phyloP scores from a whole-genome alignment of 1,140 invertebrate species.

The Halictus rubicundus region DNA sequence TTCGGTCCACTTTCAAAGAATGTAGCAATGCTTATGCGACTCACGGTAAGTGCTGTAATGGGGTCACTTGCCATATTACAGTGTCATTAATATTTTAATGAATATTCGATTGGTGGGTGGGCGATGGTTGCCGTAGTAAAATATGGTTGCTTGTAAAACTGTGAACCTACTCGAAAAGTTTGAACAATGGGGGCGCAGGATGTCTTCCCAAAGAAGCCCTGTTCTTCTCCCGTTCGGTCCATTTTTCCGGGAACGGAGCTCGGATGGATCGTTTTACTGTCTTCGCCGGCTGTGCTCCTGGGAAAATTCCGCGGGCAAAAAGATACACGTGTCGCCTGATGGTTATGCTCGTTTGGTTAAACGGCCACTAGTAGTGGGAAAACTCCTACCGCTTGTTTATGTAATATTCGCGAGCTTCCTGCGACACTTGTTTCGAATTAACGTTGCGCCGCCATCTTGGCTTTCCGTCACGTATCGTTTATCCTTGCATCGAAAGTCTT shows the following conservation, averaged over 20 bases:
- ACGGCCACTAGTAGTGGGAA: neutral
- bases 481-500: neutral
- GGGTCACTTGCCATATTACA: too few relatives aligned
- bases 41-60: neutral
- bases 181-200: constrained; percentile 54
- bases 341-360: neutral
- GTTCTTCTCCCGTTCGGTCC: neutral
- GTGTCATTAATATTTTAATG: neutral
- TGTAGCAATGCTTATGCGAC: too few relatives aligned
- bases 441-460: constrained; percentile 10
- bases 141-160: too few relatives aligned
- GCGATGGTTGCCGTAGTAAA: neutral
- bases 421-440: constrained; percentile 9
- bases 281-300: neutral
- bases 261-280: constrained; percentile 41
- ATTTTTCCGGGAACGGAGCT: constrained; percentile 21
- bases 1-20: too few relatives aligned
- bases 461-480: neutral
- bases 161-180: neutral
- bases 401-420: neutral
- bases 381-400: neutral
- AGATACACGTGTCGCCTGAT: constrained; percentile 8
- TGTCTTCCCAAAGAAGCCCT: constrained; percentile 56
- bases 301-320: constrained; percentile 18
- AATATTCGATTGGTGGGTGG: constrained; percentile 15